Percentiles rank a stretch among this genome's conserved stretches.
These are phyloP conservation scores for Drosophila anceps DNA, from an alignment of 2,888 invertebrate genomes.

Conservation along the genomic window DNA sequence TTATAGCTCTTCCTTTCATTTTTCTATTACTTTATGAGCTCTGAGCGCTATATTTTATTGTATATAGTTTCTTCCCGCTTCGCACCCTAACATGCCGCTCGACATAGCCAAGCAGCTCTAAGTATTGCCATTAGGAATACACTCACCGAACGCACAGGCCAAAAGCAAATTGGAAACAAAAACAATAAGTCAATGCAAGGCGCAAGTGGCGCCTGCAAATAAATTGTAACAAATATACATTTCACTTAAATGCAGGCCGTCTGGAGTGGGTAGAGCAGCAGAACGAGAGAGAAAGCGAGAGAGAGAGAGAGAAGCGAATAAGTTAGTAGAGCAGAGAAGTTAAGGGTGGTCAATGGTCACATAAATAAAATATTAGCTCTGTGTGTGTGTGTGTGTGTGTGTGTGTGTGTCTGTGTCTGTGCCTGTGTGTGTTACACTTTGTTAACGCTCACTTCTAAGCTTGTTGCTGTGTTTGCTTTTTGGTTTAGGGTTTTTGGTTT, in stretches of 20 bases:
- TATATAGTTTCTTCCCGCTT: neutral
- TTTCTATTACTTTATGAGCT: too few species aligned
- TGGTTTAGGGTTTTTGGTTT: conserved; percentile 32
- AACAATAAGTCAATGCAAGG: conserved; percentile 54
- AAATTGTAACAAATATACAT: conserved; percentile 53
- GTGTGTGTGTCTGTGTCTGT: conserved; percentile 11
- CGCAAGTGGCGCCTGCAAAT: conserved; percentile 33
- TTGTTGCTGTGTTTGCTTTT: conserved; percentile 27
- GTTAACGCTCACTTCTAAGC: conserved; percentile 14
- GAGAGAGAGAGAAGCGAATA: neutral
- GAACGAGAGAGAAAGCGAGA: neutral
- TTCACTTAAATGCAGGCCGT: conserved; percentile 45
- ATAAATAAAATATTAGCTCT: conserved; percentile 57
- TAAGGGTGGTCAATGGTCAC: conserved; percentile 25
- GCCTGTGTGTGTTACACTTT: conserved; percentile 32
- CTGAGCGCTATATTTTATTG: too few species aligned
- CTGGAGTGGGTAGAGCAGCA: neutral
- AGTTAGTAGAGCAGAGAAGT: neutral
- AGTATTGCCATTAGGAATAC: conserved; percentile 16
- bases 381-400: neutral
- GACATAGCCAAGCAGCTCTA: conserved; percentile 23
- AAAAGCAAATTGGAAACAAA: conserved; percentile 31
- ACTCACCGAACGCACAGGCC: conserved; percentile 17
- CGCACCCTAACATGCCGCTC: neutral
- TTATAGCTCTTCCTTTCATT: neutral